A percentile compares a stretch with the other conserved stretches of the same genome.
Evolutionary conservation across 1,140 invertebrate genomes (phyloP).

Genomic region (Drosophila trapezifrons): DNA sequence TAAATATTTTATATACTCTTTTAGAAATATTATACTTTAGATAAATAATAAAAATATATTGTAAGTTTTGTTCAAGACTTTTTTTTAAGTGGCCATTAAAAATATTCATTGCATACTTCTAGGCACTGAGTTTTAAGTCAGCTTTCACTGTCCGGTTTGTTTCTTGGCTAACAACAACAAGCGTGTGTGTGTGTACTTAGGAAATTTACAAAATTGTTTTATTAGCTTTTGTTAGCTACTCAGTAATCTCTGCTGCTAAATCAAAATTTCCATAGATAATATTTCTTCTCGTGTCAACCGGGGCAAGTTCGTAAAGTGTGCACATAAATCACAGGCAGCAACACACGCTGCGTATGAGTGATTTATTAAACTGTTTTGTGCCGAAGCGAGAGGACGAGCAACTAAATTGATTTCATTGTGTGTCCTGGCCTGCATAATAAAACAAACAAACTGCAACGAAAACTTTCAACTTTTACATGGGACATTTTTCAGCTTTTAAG

Average conservation of each 20-base stretch:
- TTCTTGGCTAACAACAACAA: conserved; percentile 6
- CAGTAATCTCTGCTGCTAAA: conserved; percentile 40
- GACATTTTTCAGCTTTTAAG: conserved; percentile 58
- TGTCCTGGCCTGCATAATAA: conserved; percentile 61
- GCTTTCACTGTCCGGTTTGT: conserved; percentile 6
- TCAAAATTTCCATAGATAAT: conserved; percentile 51
- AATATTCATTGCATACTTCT: conserved; percentile 12
- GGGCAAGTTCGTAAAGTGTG: conserved; percentile 36
- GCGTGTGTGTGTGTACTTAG: background rate
- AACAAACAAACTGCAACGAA: conserved; percentile 55
- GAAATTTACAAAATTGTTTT: conserved; percentile 29
- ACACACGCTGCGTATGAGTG: conserved; percentile 75
- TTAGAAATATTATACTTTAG: too few relatives aligned
- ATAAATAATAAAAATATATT: too few relatives aligned
- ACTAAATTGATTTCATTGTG: conserved; percentile 72
- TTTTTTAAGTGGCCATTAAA: too few relatives aligned
- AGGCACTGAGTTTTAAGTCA: background rate
- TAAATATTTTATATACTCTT: too few relatives aligned
- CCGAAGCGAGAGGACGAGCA: conserved; percentile 25
- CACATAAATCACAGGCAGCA: conserved; percentile 63
- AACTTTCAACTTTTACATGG: conserved; percentile 33
- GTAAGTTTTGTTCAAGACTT: background rate
- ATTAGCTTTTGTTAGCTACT: conserved; percentile 24
- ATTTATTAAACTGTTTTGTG: conserved; percentile 68
- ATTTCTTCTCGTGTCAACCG: conserved; percentile 32